Evolutionary conservation across 2,113 vertebrate genomes (phyloP).

Genomic region (Scomber japonicus): DNA sequence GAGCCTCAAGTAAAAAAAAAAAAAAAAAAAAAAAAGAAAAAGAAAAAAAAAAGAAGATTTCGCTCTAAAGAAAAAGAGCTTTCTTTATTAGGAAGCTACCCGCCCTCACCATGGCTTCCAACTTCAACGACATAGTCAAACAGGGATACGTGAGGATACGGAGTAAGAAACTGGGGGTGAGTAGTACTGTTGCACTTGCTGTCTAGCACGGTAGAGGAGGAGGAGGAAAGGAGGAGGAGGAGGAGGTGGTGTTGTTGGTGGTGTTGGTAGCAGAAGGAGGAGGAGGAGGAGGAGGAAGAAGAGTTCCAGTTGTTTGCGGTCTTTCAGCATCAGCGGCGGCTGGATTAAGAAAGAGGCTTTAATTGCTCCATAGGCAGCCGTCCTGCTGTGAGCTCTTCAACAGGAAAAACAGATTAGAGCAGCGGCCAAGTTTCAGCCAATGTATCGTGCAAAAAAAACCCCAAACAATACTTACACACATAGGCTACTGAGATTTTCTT

Average conservation of each 20-base stretch:
- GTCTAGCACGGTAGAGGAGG: conserved; percentile 25
- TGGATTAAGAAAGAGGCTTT: conserved; percentile 64
- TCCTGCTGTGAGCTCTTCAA: conserved; percentile 60
- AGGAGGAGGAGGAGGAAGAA: conserved; percentile 27
- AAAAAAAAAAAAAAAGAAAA: conserved; percentile 19
- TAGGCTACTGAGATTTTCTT: background rate
- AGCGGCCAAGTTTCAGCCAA: conserved; percentile 51
- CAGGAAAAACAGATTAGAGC: conserved; percentile 59
- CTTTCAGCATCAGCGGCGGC: conserved; percentile 53
- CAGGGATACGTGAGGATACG: conserved; percentile 98
- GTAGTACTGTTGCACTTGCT: conserved; percentile 81
- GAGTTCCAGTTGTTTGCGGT: conserved; percentile 64
- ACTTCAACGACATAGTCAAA: conserved; percentile 99
- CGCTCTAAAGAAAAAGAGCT: conserved; percentile 25
- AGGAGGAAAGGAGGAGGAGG: conserved; percentile 17
- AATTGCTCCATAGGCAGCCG: conserved; percentile 63
- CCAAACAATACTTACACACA: conserved; percentile 2
- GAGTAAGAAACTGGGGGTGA: conserved; percentile 99
- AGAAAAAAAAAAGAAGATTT: conserved; percentile 22
- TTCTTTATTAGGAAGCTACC: conserved; percentile 48
- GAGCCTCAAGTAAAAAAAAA: conserved; percentile 18
- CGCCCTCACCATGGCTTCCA: conserved; percentile 92
- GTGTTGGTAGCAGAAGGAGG: background rate
- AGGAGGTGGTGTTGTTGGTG: background rate
- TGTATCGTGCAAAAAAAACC: conserved; percentile 8